Conservation (phyloP, 2,113 vertebrate species). For the Poecile atricapillus region DNA sequence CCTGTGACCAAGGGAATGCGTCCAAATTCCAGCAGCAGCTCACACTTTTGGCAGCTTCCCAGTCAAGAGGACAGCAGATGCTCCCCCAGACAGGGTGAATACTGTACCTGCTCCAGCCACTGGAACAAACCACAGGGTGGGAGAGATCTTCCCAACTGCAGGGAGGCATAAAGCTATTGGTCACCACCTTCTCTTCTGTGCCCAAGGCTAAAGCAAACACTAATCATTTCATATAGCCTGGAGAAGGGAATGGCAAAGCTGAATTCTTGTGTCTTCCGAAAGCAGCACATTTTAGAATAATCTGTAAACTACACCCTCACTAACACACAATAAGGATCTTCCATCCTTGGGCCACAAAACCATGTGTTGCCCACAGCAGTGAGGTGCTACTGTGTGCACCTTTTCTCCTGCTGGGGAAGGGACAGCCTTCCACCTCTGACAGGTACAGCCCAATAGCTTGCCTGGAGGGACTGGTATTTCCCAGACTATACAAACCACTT, state of each 20-base stretch:
- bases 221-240: not conserved
- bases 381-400: not conserved
- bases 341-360: not conserved
- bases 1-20: not conserved
- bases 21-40: not conserved
- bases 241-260: not conserved
- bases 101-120: not conserved
- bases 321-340: not conserved
- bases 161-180: not conserved
- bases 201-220: not conserved
- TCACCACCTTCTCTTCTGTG: not conserved
- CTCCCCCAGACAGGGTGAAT: not conserved
- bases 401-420: not conserved
- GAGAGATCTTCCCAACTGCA: not conserved
- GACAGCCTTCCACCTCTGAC: not conserved
- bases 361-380: not conserved
- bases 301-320: not conserved
- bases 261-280: not conserved
- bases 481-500: slow-evolving; percentile 71
- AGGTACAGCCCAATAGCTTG: slow-evolving; percentile 47
- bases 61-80: not conserved
- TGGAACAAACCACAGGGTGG: not conserved
- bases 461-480: slow-evolving; percentile 65
- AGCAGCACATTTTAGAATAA: not conserved
- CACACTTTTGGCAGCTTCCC: not conserved